Evolutionary conservation across 2,888 invertebrate species (phyloP), one percentile per base, ranked within the genome.

Genomic region (Caenorhabditis becei): DNA sequence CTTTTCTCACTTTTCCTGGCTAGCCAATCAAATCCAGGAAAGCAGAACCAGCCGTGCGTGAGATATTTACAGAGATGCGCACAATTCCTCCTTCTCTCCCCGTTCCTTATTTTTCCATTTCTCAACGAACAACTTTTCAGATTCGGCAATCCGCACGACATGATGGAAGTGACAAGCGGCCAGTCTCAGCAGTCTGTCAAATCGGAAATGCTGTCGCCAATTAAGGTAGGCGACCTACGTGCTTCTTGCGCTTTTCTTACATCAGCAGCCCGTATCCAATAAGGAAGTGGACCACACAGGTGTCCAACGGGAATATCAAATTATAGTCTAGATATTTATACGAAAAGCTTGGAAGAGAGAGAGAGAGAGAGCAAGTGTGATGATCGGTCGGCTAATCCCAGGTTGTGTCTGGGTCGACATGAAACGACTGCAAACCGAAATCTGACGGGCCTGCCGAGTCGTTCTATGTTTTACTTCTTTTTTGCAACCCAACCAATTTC

Each of bases 141-240:
- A 74, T 74, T 74, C 66, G 59, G 37, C 58, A 59, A 61, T 54
- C 71, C 58, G 58, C 59, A 41, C 59, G 77, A 77, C 59, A 70
- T 70, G 65, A 71, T 78, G 71, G 78, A 78, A 59, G 75, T 66
- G 75, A 75, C 75, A 59, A 61, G 59, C 51, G 66, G 59, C n/a
- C 66, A 66, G 49, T 23, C 41, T 20, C 24, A 44, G 24, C 70
- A 70, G 32, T 58, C 67, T 53, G 47, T 70, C 47, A 58, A 63
- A 51, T 67, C 79, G 53, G 79, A 79, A 35, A 72, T 79, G 66
- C 59, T 79, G 32, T 74, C 74, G 41, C 79, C 74, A 58, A 54
- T 80, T 56, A 74, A 72, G 71, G 74, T 74, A 32, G 51, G 11
- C 28, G 24, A 69, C 24, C 47, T 70, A 70, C 69, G 69, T 70